These are phyloP conservation scores for Conistra vaccinii DNA, from an alignment of 2,888 invertebrate species.

Conservation along the genomic window DNA sequence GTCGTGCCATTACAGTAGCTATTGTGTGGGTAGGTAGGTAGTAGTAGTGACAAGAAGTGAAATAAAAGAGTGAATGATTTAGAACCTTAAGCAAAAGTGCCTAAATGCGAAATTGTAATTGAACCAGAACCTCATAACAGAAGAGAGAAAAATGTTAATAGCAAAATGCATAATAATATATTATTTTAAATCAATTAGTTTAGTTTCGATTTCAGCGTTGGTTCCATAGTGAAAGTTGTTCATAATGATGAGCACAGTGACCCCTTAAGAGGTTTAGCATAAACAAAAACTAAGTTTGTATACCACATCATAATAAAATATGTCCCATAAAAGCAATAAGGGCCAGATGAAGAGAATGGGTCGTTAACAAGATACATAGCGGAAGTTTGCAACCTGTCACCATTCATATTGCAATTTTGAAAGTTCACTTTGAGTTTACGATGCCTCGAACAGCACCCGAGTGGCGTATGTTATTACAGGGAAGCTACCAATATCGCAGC, in stretches of 20 bases:
- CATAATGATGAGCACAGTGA: too few relatives aligned
- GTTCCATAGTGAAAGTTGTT: too few relatives aligned
- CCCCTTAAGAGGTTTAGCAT: too few relatives aligned
- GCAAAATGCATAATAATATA: background rate
- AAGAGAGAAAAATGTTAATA: background rate
- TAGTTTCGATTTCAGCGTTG: too few relatives aligned
- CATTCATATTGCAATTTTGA: conserved; percentile 53
- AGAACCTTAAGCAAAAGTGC: background rate
- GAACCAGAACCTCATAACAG: too few relatives aligned
- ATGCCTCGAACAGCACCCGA: conserved; percentile 17
- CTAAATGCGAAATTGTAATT: background rate
- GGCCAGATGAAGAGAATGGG: conserved; percentile 55
- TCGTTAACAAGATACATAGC: conserved; percentile 53
- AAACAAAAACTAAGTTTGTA: too few relatives aligned
- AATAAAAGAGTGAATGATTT: background rate
- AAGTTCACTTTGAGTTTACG: conserved; percentile 32
- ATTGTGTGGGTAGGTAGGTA: background rate
- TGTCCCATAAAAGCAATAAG: conserved; percentile 43
- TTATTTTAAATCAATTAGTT: background rate
- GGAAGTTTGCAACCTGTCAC: conserved; percentile 57
- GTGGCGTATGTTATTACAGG: conserved; percentile 30
- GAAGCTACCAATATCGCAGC: conserved; percentile 12
- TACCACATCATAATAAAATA: conserved; percentile 4
- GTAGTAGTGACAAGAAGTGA: background rate
- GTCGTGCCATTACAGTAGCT: background rate